These are phyloP conservation scores for Lophotriccus pileatus DNA, from an alignment of 2,797 vertebrate genomes.

Conservation along the genomic window DNA sequence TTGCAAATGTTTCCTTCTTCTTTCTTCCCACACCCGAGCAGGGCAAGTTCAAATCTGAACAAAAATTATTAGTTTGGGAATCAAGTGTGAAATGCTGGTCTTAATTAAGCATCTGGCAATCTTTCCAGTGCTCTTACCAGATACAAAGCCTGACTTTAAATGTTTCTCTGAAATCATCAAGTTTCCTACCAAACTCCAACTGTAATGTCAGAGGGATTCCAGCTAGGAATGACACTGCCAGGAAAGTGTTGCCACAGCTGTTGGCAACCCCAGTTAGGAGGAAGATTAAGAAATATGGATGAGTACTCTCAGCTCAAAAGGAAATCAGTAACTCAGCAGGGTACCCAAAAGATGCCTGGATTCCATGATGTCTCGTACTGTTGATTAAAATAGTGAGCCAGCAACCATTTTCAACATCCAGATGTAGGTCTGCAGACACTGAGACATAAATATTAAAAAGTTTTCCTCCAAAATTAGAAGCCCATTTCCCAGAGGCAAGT, in stretches of 20 bases:
- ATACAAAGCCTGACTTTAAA: not conserved
- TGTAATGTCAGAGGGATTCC: not conserved
- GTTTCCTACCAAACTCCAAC: not conserved
- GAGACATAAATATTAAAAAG: not conserved
- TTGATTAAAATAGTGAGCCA: not conserved
- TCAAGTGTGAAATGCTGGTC: not conserved
- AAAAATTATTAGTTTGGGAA: not conserved
- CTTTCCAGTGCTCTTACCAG: not conserved
- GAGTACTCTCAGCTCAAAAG: not conserved
- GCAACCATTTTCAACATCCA: not conserved
- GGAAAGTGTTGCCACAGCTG: not conserved
- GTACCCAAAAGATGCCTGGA: not conserved
- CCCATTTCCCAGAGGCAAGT: not conserved
- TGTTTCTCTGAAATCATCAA: not conserved
- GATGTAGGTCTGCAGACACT: not conserved
- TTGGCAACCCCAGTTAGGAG: rapidly evolving
- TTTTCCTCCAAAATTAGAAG: not conserved
- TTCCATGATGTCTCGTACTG: not conserved
- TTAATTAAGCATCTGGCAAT: not conserved
- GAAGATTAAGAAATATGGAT: not conserved
- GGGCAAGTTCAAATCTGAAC: not conserved
- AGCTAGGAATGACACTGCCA: not conserved
- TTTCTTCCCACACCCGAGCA: not conserved
- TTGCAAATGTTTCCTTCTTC: not conserved
- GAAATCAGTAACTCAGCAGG: not conserved